Percentiles rank a stretch among this genome's conserved stretches.
Conservation (phyloP, 2,113 vertebrate genomes). For the Dicerorhinus sumatrensis region DNA sequence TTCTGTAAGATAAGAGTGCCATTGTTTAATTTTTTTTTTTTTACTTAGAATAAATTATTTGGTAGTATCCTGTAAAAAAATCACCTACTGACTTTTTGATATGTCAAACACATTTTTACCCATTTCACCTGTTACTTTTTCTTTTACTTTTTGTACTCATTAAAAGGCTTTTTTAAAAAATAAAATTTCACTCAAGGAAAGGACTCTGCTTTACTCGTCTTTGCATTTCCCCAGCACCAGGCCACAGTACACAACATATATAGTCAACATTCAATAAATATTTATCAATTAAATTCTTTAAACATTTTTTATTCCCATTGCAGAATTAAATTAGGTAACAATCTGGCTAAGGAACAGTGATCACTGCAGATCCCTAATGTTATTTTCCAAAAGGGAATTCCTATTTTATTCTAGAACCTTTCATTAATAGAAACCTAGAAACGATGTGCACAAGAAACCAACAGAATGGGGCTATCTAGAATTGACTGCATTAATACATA, state of each 20-base stretch:
- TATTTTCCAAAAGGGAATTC: slow-evolving; percentile 33
- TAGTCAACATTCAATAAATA: slow-evolving; percentile 12
- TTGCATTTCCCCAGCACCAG: not conserved
- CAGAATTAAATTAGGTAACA: slow-evolving; percentile 28
- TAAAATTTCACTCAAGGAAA: slow-evolving; percentile 28
- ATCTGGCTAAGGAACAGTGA: not conserved
- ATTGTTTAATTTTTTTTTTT: not conserved
- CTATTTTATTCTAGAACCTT: slow-evolving; percentile 20
- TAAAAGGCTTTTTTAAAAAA: slow-evolving; percentile 46
- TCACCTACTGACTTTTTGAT: not conserved
- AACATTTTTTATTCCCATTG: not conserved
- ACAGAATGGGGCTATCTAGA: not conserved
- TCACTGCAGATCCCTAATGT: not conserved
- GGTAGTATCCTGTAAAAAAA: not conserved
- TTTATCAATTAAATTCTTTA: slow-evolving; percentile 32
- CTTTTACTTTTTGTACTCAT: slow-evolving; percentile 34
- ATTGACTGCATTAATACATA: not conserved
- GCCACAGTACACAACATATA: not conserved
- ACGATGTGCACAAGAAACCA: not conserved
- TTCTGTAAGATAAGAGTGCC: not conserved
- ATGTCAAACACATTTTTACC: not conserved
- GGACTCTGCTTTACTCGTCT: not conserved
- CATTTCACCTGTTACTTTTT: slow-evolving; percentile 10
- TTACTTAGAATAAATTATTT: slow-evolving; percentile 24
- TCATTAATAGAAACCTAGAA: slow-evolving; percentile 1